Percentiles rank a stretch among this genome's conserved stretches.
Conservation (phyloP, 1,140 invertebrate genomes). For the Drosophila malerkotliana region DNA sequence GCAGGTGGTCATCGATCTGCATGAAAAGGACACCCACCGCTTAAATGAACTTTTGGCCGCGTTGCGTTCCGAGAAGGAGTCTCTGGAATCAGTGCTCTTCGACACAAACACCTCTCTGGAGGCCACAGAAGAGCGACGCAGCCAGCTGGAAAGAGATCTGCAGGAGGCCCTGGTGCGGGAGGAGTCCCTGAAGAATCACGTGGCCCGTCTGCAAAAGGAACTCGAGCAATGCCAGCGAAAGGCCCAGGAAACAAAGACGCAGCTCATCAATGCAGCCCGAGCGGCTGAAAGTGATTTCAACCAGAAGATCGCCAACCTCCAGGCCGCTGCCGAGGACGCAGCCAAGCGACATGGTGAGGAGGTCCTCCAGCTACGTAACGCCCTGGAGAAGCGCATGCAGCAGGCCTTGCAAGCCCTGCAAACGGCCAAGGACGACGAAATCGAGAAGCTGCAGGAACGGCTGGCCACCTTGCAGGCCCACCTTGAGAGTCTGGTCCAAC, state of each 20-base stretch:
- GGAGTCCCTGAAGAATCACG: conserved; percentile 89
- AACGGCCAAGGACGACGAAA: conserved; percentile 90
- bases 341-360: conserved; percentile 91
- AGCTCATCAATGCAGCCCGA: conserved; percentile 88
- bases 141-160: conserved; percentile 90
- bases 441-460: conserved; percentile 88
- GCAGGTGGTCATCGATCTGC: conserved; percentile 90
- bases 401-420: conserved; percentile 89
- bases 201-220: conserved; percentile 89
- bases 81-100: conserved; percentile 91
- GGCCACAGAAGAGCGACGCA: conserved; percentile 88
- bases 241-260: conserved; percentile 89
- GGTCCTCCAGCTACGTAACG: conserved; percentile 89
- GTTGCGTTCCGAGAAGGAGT: conserved; percentile 91
- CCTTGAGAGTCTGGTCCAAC: conserved; percentile 91
- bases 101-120: conserved; percentile 92
- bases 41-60: conserved; percentile 89
- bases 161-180: conserved; percentile 91
- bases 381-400: conserved; percentile 90
- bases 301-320: conserved; percentile 89
- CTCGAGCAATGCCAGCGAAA: conserved; percentile 90
- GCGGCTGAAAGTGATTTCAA: conserved; percentile 91
- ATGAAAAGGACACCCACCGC: conserved; percentile 92
- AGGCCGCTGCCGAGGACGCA: conserved; percentile 89
- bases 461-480: conserved; percentile 90